Base-by-base conservation (phyloP, 1,140 invertebrate species). In the Meloidogyne exigua region DNA sequence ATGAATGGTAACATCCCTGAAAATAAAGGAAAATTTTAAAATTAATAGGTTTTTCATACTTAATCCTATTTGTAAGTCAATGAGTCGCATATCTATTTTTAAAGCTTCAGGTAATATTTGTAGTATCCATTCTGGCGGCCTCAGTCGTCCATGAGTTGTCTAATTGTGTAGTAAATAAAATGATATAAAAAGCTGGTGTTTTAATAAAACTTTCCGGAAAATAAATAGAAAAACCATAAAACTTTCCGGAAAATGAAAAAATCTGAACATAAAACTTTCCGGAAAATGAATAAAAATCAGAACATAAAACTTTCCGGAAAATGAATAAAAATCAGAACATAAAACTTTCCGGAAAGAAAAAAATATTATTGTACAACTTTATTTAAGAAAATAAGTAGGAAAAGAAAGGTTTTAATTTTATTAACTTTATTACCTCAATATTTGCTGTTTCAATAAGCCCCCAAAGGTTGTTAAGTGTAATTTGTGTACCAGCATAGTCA, bases 381-480 rank as follows among this genome's bases (percentile, higher is more conserved):
- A n/a, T n/a, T n/a, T n/a, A n/a, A n/a, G n/a, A n/a, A n/a, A n/a
- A n/a, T n/a, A n/a, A n/a, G n/a, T n/a, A n/a, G n/a, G n/a, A n/a
- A n/a, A n/a, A n/a, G n/a, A 4, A 9, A 12, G 1, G 39, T 10
- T 32, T 32, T 32, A 39, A 39, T 39, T 39, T 10, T 39, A 39
- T 10, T 39, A 9, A 39, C 0, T 7, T 42, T 13, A 21, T 76
- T 32, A 57, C 75, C 39, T 76, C 75, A n/a, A 76, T 76, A 39
- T 72, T 36, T 26, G 75, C 68, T 13, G 75, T 70, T 42, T 76
- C 75, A 5, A 72, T 32, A 12, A 76, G 15, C 13, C 23, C 15
- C 75, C 75, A 76, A 3, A 76, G 32, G 75, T 76, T 76, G n/a
- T 44, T 68, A 18, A 72, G 66, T 9, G 75, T 39, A 13, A 76